Conservation (phyloP, 2,797 vertebrate species). For the Gymnopithys bicolor region DNA sequence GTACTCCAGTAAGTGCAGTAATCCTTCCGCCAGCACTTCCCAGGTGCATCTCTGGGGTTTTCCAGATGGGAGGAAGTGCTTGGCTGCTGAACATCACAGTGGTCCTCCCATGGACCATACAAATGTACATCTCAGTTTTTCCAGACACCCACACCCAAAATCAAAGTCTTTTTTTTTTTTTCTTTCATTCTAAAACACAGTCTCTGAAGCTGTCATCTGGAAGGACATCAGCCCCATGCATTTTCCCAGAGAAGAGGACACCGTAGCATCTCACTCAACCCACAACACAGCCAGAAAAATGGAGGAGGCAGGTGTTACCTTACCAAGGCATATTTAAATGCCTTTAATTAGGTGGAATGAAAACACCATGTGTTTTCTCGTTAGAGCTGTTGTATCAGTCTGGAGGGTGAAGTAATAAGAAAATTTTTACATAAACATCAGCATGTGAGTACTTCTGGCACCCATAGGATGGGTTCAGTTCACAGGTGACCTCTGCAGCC, state of each 20-base stretch:
- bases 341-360: not conserved
- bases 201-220: not conserved
- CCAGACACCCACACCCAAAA: not conserved
- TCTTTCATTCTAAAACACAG: not conserved
- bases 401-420: not conserved
- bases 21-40: not conserved
- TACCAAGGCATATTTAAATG: not conserved
- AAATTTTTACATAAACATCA: not conserved
- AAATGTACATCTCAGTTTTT: not conserved
- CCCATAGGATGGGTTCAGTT: not conserved
- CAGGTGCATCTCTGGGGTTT: not conserved
- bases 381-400: not conserved
- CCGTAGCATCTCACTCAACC: not conserved
- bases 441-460: not conserved
- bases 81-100: not conserved
- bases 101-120: not conserved
- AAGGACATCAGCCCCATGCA: not conserved
- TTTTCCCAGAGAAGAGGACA: not conserved
- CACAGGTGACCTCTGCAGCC: not conserved
- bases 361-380: fast-evolving
- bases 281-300: not conserved
- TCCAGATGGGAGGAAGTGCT: not conserved
- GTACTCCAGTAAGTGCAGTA: not conserved
- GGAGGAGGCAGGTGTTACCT: conserved; percentile 7
- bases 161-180: not conserved